Evolutionary conservation across 2,113 vertebrate genomes (phyloP).

Genomic region (Hemibagrus wyckioides): DNA sequence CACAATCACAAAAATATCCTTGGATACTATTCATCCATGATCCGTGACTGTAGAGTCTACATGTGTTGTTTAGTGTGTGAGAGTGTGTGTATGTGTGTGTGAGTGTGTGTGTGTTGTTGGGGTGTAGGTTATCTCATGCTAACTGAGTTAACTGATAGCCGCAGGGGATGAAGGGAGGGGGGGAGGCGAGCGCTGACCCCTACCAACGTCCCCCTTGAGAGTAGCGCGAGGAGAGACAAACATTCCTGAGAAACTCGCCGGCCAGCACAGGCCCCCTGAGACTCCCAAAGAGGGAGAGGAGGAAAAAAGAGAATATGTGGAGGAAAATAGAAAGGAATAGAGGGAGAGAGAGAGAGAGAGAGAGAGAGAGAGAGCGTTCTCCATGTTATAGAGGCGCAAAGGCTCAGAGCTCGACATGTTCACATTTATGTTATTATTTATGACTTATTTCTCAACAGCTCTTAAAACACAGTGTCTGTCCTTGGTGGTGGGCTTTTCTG

Average conservation of each 20-base stretch:
- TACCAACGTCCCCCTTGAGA: constrained; percentile 72
- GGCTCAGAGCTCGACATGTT: constrained; percentile 47
- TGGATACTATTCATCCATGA: neutral
- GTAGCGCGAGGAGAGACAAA: constrained; percentile 69
- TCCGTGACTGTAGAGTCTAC: neutral
- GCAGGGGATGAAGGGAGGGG: constrained; percentile 72
- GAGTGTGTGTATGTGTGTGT: neutral
- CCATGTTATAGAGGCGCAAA: constrained; percentile 55
- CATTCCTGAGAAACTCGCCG: constrained; percentile 77
- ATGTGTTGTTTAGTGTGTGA: neutral
- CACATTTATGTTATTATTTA: constrained; percentile 69
- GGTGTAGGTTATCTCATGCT: constrained; percentile 81
- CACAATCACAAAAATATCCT: neutral
- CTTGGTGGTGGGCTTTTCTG: constrained; percentile 64
- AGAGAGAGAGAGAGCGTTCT: constrained; percentile 50
- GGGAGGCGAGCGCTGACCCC: constrained; percentile 64
- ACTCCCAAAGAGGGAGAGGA: constrained; percentile 49
- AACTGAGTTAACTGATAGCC: constrained; percentile 81
- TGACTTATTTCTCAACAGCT: constrained; percentile 68
- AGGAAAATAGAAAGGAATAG: constrained; percentile 55
- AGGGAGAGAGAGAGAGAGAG: constrained; percentile 19
- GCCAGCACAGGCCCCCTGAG: constrained; percentile 67
- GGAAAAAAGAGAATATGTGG: constrained; percentile 2
- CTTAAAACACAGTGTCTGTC: constrained; percentile 67
- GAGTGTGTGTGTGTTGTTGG: constrained; percentile 13